Evolutionary conservation across 1,140 invertebrate species (phyloP).

Genomic region (Cydia fagiglandana): DNA sequence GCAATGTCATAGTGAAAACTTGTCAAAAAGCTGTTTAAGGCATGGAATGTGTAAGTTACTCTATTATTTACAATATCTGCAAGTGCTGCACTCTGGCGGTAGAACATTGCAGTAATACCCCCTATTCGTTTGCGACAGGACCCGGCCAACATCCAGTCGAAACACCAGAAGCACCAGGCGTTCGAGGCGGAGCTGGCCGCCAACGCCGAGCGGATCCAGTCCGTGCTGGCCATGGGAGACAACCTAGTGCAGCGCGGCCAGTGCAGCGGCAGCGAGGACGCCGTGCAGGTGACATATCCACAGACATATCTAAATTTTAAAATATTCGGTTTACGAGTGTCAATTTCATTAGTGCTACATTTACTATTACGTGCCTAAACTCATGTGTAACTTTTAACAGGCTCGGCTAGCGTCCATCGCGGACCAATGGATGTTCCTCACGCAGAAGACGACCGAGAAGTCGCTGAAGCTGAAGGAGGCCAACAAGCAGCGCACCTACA

Average conservation of each 20-base stretch:
- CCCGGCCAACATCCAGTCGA: slow-evolving; percentile 95
- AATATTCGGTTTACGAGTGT: no score
- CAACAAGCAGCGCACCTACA: slow-evolving; percentile 99
- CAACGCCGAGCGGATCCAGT: slow-evolving; percentile 12
- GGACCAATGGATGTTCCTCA: slow-evolving; percentile 99
- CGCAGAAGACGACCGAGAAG: slow-evolving; percentile 98
- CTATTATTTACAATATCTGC: no score
- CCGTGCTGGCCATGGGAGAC: slow-evolving; percentile 10
- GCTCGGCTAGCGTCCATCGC: slow-evolving; percentile 94
- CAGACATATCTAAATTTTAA: no score
- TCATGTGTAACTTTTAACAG: slow-evolving; percentile 42
- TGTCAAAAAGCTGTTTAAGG: no score
- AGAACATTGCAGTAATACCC: no score
- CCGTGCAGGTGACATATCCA: not conserved
- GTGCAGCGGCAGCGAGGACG: slow-evolving; percentile 10
- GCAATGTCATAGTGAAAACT: no score
- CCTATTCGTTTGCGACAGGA: slow-evolving; percentile 72
- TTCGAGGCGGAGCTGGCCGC: slow-evolving; percentile 96
- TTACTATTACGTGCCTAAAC: not conserved
- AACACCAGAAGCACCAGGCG: slow-evolving; percentile 99
- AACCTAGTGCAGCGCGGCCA: slow-evolving; percentile 6
- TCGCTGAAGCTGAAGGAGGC: slow-evolving; percentile 99
- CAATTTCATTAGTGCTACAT: not conserved
- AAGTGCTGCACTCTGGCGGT: no score
- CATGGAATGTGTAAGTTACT: no score